Conservation (phyloP, 1,140 invertebrate genomes). For the Lordiphosa stackelbergi region DNA sequence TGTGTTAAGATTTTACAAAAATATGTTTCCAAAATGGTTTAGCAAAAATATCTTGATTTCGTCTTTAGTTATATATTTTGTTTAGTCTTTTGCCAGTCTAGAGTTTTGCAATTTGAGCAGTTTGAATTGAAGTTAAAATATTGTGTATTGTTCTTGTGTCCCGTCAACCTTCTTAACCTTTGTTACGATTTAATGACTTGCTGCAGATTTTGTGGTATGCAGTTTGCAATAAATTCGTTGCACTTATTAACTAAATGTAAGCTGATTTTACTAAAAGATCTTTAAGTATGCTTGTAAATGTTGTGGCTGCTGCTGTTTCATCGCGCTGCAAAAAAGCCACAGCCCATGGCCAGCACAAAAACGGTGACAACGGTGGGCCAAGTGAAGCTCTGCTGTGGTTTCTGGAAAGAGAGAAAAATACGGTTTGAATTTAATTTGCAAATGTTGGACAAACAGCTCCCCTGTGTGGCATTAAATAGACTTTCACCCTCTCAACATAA, state of each 20-base stretch:
- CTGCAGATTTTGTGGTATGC: conserved; percentile 22
- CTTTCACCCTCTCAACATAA: conserved; percentile 25
- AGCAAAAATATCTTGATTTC: conserved; percentile 36
- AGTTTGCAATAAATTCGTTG: conserved; percentile 54
- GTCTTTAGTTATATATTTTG: neutral
- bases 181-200: conserved; percentile 57
- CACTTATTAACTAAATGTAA: conserved; percentile 38
- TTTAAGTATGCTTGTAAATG: conserved; percentile 23
- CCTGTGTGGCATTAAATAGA: conserved; percentile 38
- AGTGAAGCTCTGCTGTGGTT: conserved; percentile 67
- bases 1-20: conserved; percentile 32
- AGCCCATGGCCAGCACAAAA: conserved; percentile 75
- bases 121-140: conserved; percentile 42
- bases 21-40: conserved; percentile 54
- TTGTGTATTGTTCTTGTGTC: conserved; percentile 70
- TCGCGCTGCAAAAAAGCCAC: conserved; percentile 75
- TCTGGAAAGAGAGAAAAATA: conserved; percentile 41
- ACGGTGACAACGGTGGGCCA: conserved; percentile 77
- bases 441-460: conserved; percentile 14
- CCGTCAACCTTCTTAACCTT: conserved; percentile 61
- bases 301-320: conserved; percentile 35
- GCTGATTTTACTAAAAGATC: conserved; percentile 56
- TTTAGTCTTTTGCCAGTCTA: conserved; percentile 66
- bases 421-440: neutral
- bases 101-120: conserved; percentile 57